A percentile compares a stretch with the other conserved stretches of the same genome.
These are phyloP conservation scores for Graptemys geographica DNA, from an alignment of 2,797 vertebrate genomes.

Conservation along the genomic window DNA sequence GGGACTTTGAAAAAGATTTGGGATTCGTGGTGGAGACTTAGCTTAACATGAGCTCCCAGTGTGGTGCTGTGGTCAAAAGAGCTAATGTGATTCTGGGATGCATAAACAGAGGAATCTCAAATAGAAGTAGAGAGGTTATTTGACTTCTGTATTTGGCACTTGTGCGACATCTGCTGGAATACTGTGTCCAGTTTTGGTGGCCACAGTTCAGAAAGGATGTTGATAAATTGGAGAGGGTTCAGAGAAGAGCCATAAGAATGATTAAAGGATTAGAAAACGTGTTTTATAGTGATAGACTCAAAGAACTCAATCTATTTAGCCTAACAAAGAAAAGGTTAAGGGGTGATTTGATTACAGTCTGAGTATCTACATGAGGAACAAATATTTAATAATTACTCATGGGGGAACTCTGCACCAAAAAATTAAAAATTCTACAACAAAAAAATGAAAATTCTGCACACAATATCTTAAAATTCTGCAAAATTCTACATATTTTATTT, in stretches of 20 bases:
- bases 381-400: too few species aligned
- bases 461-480: too few species aligned
- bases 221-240: neutral
- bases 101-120: neutral
- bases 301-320: neutral
- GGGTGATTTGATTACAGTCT: neutral
- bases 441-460: too few species aligned
- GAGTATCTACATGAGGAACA: neutral
- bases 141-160: neutral
- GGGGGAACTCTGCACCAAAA: too few species aligned
- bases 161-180: neutral
- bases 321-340: neutral
- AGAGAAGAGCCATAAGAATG: neutral
- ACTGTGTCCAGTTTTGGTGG: neutral
- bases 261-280: neutral
- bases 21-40: neutral
- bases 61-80: neutral
- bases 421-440: too few species aligned
- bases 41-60: neutral
- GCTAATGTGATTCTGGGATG: neutral
- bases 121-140: neutral
- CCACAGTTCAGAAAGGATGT: neutral
- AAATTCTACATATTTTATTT: too few species aligned
- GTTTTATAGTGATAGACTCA: neutral
- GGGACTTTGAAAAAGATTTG: neutral